phyloP scores from a whole-genome alignment of 1,140 invertebrate genomes.

The Drosophila athabasca region DNA sequence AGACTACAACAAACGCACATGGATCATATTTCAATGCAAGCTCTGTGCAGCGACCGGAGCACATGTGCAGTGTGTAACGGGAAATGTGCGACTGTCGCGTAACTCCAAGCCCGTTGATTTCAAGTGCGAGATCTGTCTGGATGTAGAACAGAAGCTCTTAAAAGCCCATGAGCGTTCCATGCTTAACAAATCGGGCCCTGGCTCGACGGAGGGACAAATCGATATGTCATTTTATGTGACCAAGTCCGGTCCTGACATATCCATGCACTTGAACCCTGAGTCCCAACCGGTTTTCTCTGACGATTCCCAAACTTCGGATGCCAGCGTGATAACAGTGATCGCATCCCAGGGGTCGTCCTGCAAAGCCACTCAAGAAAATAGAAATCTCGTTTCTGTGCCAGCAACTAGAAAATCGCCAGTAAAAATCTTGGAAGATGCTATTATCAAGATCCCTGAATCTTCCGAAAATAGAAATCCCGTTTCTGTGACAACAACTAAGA shows the following conservation, averaged over 20 bases:
- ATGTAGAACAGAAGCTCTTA: constrained; percentile 30
- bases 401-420: no score
- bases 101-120: constrained; percentile 1
- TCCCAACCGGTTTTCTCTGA: constrained; percentile 2
- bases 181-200: background rate
- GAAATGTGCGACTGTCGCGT: no score
- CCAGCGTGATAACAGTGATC: constrained; percentile 1
- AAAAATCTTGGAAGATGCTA: no score
- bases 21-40: constrained; percentile 38
- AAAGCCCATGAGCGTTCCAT: background rate
- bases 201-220: background rate
- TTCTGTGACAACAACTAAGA: no score
- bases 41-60: constrained; percentile 35
- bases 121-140: constrained; percentile 35
- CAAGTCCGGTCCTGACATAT: background rate
- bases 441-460: no score
- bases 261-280: background rate
- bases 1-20: constrained; percentile 20
- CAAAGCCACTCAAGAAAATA: background rate
- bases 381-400: no score
- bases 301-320: background rate
- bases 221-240: constrained; percentile 26
- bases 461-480: no score
- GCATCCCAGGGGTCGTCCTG: no score
- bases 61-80: constrained; percentile 36